phyloP scores from a whole-genome alignment of 2,797 vertebrate species.

The Sciurus vulgaris region DNA sequence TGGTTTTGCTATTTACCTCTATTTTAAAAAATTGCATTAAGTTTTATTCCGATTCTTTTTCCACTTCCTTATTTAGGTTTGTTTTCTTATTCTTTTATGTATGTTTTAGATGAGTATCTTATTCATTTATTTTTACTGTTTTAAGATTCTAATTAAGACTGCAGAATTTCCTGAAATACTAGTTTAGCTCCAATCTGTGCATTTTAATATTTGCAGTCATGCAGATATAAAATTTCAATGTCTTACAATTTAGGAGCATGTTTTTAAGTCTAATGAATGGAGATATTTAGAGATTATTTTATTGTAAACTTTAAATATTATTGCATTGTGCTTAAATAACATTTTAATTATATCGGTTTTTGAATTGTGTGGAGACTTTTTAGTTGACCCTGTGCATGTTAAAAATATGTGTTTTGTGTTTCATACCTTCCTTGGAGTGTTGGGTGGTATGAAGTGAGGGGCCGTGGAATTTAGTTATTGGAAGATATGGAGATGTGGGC shows the following conservation, averaged over 20 bases:
- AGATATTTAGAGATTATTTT: not conserved
- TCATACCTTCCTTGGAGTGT: rapidly evolving
- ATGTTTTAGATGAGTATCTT: not conserved
- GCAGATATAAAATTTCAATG: not conserved
- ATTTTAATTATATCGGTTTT: not conserved
- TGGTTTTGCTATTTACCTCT: not conserved
- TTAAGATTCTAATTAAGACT: not conserved
- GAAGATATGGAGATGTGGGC: rapidly evolving
- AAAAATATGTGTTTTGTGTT: not conserved
- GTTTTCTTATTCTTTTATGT: not conserved
- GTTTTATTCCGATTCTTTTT: not conserved
- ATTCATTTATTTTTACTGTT: not conserved
- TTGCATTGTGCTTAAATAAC: not conserved
- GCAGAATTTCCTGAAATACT: not conserved
- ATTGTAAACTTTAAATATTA: not conserved
- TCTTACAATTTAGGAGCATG: not conserved
- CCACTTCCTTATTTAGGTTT: not conserved
- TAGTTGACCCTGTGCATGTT: not conserved
- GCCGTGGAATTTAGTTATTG: not conserved
- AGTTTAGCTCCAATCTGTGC: not conserved
- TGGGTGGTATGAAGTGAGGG: too few relatives aligned
- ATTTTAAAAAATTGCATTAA: not conserved
- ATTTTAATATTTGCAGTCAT: not conserved
- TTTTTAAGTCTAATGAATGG: not conserved
- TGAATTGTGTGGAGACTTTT: not conserved